phyloP scores from a whole-genome alignment of 92 coral and sea anemone species.

The Bergia puertoricense region DNA sequence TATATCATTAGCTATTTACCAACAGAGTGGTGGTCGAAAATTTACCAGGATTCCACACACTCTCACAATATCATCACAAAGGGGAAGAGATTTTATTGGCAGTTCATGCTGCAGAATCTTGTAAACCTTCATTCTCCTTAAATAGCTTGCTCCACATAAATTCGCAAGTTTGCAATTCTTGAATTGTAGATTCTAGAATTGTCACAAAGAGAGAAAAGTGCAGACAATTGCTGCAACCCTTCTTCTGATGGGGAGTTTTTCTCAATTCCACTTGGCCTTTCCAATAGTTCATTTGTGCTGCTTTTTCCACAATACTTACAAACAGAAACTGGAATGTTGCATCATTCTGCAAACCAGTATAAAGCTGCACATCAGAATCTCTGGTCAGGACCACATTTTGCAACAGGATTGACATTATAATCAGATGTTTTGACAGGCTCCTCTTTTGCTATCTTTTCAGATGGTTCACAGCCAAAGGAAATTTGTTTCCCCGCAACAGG shows the following conservation, averaged over 20 bases:
- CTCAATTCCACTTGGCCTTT: slow-evolving; percentile 1
- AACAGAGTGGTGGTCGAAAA: too few relatives aligned
- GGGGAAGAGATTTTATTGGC: too few relatives aligned
- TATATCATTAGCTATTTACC: too few relatives aligned
- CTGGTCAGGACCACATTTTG: slow-evolving; percentile 9
- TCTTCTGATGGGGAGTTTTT: background rate
- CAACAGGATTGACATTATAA: background rate
- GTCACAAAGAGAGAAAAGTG: background rate
- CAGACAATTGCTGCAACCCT: background rate
- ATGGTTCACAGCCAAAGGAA: background rate
- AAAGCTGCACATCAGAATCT: slow-evolving; percentile 42
- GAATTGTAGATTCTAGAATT: background rate
- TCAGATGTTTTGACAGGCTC: background rate
- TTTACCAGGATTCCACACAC: too few relatives aligned
- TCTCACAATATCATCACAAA: too few relatives aligned
- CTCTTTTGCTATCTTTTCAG: slow-evolving; percentile 1
- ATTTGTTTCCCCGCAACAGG: background rate
- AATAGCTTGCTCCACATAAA: slow-evolving; percentile 33
- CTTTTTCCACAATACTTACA: background rate
- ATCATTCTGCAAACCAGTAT: slow-evolving; percentile 38
- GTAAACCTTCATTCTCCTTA: too few relatives aligned
- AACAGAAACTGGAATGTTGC: slow-evolving; percentile 26
- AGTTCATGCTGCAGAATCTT: too few relatives aligned
- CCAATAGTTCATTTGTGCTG: slow-evolving; percentile 41
- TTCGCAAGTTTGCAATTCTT: slow-evolving; percentile 24